Percentiles rank a stretch among this genome's conserved stretches.
Conservation (phyloP, 2,113 vertebrate species). For the Epinephelus moara region DNA sequence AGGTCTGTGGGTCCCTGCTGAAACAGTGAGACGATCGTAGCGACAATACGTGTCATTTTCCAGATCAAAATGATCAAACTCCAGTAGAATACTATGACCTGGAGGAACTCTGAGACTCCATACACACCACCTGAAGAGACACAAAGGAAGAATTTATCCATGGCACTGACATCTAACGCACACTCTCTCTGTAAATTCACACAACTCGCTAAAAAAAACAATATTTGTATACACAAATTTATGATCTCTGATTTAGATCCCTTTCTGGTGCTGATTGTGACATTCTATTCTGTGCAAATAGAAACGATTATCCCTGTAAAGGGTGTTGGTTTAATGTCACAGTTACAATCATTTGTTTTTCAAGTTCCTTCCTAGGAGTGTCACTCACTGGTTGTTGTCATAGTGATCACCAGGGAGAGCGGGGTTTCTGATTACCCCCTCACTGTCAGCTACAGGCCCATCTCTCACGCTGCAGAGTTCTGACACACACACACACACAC, state of each 20-base stretch:
- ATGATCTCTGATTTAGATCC: not conserved
- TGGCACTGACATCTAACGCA: no score
- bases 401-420: conserved; percentile 73
- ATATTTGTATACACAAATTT: not conserved
- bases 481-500: conserved; percentile 57
- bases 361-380: not conserved
- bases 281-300: no score
- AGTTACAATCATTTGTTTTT: not conserved
- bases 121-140: conserved; percentile 80
- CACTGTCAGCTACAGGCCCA: conserved; percentile 61
- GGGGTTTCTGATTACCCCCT: conserved; percentile 86
- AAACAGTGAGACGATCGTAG: conserved; percentile 84
- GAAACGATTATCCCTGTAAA: not conserved
- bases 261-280: no score
- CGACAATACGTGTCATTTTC: conserved; percentile 83
- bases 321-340: not conserved
- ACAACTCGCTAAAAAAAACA: not conserved
- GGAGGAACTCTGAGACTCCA: conserved; percentile 84
- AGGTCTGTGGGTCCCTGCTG: conserved; percentile 70
- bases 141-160: not conserved
- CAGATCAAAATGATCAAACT: conserved; percentile 83
- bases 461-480: conserved; percentile 82
- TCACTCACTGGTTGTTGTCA: conserved; percentile 86
- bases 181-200: not conserved
- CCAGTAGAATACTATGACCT: conserved; percentile 78